Evolutionary conservation across 37 sponge, comb jelly and placozoan species (phyloP).

Genomic region (Oopsacas minuta): DNA sequence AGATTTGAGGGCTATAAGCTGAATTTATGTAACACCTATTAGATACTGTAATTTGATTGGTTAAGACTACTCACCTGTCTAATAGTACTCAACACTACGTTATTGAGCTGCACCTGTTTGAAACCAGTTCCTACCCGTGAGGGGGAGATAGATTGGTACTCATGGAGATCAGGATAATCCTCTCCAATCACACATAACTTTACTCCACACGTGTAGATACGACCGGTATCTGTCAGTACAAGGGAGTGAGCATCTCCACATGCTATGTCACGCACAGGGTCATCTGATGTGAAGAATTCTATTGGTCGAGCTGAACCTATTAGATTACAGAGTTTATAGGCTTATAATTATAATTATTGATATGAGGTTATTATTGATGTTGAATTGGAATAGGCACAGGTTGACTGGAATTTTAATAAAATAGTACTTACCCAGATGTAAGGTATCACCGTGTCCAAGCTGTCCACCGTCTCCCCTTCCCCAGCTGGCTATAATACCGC

Average conservation of each 20-base stretch:
- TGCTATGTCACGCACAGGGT: constrained; percentile 48
- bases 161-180: background rate
- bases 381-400: too few relatives aligned
- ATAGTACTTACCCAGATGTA: constrained; percentile 16
- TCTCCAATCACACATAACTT: background rate
- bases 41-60: too few relatives aligned
- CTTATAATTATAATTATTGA: too few relatives aligned
- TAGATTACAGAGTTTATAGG: background rate
- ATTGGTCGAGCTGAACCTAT: background rate
- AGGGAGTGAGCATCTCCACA: constrained; percentile 72
- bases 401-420: too few relatives aligned
- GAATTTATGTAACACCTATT: too few relatives aligned
- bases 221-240: constrained; percentile 20
- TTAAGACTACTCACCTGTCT: background rate
- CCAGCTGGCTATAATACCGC: constrained; percentile 57
- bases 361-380: too few relatives aligned
- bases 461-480: constrained; percentile 47
- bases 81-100: background rate
- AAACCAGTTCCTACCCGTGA: background rate
- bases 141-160: background rate
- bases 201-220: background rate
- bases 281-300: background rate
- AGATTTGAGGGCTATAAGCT: too few relatives aligned
- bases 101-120: background rate
- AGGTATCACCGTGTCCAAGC: background rate